Conservation (phyloP, 1,140 invertebrate genomes). For the Apocrypta bakeri region DNA sequence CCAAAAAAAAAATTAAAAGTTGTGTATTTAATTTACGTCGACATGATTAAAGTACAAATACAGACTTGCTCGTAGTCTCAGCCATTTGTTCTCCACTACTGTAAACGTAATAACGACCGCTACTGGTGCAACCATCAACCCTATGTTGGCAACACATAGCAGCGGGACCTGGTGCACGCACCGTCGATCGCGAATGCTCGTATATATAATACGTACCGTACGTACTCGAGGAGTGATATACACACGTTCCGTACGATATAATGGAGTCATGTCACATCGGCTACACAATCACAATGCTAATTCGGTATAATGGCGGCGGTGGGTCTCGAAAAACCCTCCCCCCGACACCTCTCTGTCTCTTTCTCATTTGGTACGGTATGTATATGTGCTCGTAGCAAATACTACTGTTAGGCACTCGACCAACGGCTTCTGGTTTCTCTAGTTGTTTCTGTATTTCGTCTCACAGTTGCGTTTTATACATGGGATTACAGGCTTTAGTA, state of each 20-base stretch:
- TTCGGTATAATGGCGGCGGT: slow-evolving; percentile 70
- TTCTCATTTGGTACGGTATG: not conserved
- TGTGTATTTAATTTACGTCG: no score
- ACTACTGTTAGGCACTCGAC: not conserved
- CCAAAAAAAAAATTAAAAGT: no score
- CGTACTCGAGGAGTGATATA: slow-evolving; percentile 48
- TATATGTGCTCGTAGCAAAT: not conserved
- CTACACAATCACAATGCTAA: slow-evolving; percentile 75
- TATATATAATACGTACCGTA: not conserved
- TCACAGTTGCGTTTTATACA: no score
- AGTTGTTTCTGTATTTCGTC: not conserved
- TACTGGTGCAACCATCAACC: not conserved
- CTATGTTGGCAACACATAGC: not conserved
- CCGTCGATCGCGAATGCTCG: slow-evolving; percentile 8
- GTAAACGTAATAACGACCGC: not conserved
- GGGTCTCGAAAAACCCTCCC: slow-evolving; percentile 18
- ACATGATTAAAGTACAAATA: no score
- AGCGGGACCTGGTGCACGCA: not conserved
- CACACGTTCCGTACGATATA: slow-evolving; percentile 61
- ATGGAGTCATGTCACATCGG: slow-evolving; percentile 73
- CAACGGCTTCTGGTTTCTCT: not conserved
- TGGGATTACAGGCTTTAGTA: no score
- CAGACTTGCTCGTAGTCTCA: no score
- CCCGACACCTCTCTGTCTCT: not conserved
- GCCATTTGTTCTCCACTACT: not conserved